Conservation (phyloP, 2,797 vertebrate species). For the Diceros bicornis region DNA sequence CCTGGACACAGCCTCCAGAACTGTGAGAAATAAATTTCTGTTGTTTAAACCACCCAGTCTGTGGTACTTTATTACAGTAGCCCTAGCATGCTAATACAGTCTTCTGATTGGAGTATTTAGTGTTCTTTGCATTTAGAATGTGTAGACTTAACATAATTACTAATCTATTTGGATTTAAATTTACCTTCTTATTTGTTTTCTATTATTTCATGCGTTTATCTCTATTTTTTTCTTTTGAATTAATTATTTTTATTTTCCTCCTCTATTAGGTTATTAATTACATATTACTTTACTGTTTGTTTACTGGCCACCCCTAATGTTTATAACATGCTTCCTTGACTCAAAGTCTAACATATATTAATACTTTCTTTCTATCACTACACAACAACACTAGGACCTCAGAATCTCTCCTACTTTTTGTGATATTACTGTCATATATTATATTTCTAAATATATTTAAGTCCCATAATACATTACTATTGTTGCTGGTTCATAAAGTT, state of each 20-base stretch:
- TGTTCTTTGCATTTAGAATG: neutral
- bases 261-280: neutral
- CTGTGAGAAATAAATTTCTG: neutral
- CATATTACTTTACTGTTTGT: neutral
- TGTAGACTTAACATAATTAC: neutral
- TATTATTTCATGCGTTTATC: neutral
- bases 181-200: neutral
- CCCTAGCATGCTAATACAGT: neutral
- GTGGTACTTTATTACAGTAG: neutral
- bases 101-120: neutral
- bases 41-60: neutral
- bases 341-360: neutral
- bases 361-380: neutral
- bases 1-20: neutral
- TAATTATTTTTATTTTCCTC: neutral
- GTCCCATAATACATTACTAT: neutral
- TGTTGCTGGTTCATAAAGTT: neutral
- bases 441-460: neutral
- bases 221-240: neutral
- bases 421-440: neutral
- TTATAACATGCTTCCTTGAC: neutral
- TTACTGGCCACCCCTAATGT: neutral
- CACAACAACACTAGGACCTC: neutral
- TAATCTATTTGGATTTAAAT: neutral
- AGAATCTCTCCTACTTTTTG: neutral